Conservation (phyloP, 2,797 vertebrate species). For the Lacerta agilis region DNA sequence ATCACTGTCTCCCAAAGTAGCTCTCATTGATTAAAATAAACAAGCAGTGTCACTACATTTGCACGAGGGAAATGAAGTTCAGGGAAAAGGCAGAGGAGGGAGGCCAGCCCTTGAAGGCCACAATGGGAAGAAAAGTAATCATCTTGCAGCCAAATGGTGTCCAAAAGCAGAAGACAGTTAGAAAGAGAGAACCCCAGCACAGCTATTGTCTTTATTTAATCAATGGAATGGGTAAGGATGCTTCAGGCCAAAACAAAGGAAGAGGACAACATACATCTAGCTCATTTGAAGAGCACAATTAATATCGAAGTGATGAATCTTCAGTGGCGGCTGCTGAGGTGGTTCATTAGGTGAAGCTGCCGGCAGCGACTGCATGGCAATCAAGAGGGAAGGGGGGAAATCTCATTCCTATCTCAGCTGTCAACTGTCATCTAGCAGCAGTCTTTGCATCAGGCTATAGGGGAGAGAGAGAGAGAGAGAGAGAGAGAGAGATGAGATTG, state of each 20-base stretch:
- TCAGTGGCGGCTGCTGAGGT: background rate
- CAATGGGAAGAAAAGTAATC: background rate
- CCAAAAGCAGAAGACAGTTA: background rate
- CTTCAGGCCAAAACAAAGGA: constrained; percentile 24
- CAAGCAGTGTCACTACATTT: background rate
- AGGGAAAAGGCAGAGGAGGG: too few species aligned
- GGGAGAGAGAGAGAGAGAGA: background rate
- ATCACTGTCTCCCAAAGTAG: too few species aligned
- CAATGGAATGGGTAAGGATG: constrained; percentile 5
- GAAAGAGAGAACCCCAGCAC: background rate
- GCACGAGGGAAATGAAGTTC: too few species aligned
- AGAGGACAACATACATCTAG: constrained; percentile 14
- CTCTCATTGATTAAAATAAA: background rate
- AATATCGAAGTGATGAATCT: constrained; percentile 29
- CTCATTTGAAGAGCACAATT: constrained; percentile 28
- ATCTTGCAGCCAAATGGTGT: background rate
- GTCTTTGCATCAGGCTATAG: background rate
- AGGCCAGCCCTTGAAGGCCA: background rate
- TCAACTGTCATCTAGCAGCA: background rate
- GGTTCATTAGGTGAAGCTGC: constrained; percentile 10
- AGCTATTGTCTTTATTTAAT: constrained; percentile 24
- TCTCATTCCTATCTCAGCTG: background rate
- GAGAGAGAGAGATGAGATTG: background rate
- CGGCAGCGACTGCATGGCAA: background rate
- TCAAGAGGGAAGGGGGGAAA: background rate